Conservation (phyloP, 2,888 invertebrate species). For the Pomacea canaliculata region DNA sequence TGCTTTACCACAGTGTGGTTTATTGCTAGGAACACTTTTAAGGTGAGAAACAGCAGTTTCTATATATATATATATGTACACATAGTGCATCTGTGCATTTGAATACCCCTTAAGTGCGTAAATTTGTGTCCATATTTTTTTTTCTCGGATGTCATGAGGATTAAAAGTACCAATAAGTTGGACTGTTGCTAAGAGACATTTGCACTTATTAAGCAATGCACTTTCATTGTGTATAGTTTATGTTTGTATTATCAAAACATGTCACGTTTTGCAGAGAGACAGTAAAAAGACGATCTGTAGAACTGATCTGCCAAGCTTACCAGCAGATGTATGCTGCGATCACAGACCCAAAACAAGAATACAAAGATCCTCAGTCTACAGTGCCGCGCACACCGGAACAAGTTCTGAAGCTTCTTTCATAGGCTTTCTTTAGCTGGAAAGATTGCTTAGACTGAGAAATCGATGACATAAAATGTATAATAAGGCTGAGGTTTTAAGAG, state of each 20-base stretch:
- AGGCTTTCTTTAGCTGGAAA: not conserved
- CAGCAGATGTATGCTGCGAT: conserved; percentile 86
- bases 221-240: too few relatives aligned
- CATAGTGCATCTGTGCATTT: not conserved
- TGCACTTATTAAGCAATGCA: too few relatives aligned
- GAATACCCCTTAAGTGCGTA: not conserved
- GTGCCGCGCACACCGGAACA: conserved; percentile 83
- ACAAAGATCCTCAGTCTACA: conserved; percentile 80
- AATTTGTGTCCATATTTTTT: not conserved
- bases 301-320: conserved; percentile 90
- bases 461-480: too few relatives aligned
- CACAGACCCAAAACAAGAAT: conserved; percentile 82
- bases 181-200: not conserved
- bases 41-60: conserved; percentile 44
- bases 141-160: not conserved
- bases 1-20: conserved; percentile 86
- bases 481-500: too few relatives aligned
- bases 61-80: not conserved
- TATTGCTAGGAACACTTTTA: conserved; percentile 82
- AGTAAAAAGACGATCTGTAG: conserved; percentile 83
- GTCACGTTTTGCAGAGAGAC: conserved; percentile 57
- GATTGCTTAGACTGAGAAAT: too few relatives aligned
- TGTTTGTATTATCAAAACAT: too few relatives aligned
- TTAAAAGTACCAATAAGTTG: not conserved
- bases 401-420: conserved; percentile 66